Evolutionary conservation across 2,797 vertebrate species (phyloP).

Genomic region (Kryptolebias ocellatus): DNA sequence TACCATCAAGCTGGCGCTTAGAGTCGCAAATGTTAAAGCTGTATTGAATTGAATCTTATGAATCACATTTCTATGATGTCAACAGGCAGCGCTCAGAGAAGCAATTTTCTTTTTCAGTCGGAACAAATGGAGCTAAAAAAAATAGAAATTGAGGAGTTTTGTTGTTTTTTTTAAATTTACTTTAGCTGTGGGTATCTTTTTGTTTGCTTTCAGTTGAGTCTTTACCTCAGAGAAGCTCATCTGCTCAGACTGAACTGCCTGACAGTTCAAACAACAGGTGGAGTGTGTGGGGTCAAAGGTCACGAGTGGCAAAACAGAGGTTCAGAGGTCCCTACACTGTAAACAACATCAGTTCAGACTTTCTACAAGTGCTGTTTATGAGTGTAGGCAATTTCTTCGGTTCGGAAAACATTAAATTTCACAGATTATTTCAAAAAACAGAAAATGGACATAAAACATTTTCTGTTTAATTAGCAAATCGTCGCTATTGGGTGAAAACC

Average conservation of each 20-base stretch:
- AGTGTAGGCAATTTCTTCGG: background rate
- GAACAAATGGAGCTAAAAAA: background rate
- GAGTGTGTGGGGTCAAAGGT: background rate
- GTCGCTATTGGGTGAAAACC: too few relatives aligned
- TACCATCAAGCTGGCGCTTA: conserved; percentile 27
- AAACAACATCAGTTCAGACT: background rate
- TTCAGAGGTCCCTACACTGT: background rate
- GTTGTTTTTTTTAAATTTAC: background rate
- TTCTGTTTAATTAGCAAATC: too few relatives aligned
- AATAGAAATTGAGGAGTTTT: background rate
- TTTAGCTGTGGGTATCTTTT: background rate
- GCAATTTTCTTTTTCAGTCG: background rate
- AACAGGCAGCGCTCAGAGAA: background rate
- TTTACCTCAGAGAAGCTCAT: background rate
- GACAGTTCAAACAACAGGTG: conserved; percentile 1
- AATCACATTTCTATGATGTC: conserved; percentile 27
- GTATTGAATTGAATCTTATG: conserved; percentile 16
- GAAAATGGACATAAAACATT: too few relatives aligned
- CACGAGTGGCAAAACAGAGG: conserved; percentile 5
- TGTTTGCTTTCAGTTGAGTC: background rate
- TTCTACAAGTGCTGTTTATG: background rate
- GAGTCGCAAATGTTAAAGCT: conserved; percentile 33
- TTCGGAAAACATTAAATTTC: too few relatives aligned
- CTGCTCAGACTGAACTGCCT: background rate
- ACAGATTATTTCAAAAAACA: too few relatives aligned